These are phyloP conservation scores for Ataeniobius toweri DNA, from an alignment of 2,797 vertebrate species.

Conservation along the genomic window DNA sequence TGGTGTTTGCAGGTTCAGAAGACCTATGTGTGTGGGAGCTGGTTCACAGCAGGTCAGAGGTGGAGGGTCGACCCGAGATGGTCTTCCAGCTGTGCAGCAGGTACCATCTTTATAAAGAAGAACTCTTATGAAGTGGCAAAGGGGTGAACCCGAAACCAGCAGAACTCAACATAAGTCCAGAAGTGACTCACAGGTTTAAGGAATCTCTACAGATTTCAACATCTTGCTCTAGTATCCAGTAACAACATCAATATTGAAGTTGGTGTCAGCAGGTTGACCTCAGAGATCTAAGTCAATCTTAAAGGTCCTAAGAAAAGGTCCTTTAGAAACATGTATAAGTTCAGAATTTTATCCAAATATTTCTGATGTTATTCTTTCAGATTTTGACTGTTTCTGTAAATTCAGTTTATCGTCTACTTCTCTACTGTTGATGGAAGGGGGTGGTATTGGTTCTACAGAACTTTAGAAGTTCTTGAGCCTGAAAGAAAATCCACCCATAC, in stretches of 20 bases:
- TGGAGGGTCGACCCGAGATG: constrained; percentile 91
- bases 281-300: no score
- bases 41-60: constrained; percentile 90
- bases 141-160: not conserved
- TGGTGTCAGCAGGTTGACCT: no score
- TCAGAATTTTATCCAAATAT: no score
- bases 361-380: no score
- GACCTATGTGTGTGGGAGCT: constrained; percentile 90
- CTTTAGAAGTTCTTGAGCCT: not conserved
- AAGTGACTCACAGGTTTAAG: not conserved
- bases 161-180: not conserved
- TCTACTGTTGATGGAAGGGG: not conserved
- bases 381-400: no score
- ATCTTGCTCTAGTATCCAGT: no score
- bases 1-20: constrained; percentile 83
- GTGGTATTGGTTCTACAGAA: not conserved
- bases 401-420: no score
- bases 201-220: no score
- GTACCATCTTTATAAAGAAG: constrained; percentile 64
- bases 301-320: no score
- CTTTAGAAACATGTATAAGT: no score
- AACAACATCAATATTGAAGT: no score
- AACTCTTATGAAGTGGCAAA: not conserved
- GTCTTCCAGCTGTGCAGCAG: constrained; percentile 93
- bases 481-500: not conserved